Conservation (phyloP, 37 sponge, comb jelly and placozoan species). For the Ianthella basta region DNA sequence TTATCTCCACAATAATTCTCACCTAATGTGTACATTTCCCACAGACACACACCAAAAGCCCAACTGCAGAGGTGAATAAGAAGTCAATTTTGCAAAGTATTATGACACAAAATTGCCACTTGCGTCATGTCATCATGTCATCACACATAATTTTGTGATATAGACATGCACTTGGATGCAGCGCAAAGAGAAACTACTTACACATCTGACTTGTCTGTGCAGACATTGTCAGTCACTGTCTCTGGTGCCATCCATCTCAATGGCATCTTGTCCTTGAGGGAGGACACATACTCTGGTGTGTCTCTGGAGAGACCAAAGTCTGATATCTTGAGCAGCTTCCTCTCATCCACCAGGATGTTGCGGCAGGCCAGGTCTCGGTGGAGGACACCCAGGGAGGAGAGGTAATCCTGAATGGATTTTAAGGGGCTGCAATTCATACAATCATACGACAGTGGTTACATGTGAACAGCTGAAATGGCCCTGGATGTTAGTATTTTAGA, state of each 20-base stretch:
- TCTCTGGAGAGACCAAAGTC: slow-evolving; percentile 73
- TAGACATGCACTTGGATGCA: no score
- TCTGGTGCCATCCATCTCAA: slow-evolving; percentile 72
- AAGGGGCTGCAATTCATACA: no score
- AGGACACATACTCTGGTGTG: slow-evolving; percentile 44
- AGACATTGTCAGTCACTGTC: slow-evolving; percentile 43
- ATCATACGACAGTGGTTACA: neutral
- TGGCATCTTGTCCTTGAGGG: slow-evolving; percentile 49
- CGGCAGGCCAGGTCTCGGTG: slow-evolving; percentile 78
- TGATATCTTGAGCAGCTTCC: slow-evolving; percentile 60
- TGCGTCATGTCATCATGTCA: no score
- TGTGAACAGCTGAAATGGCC: neutral
- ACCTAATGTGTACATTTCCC: slow-evolving; percentile 77
- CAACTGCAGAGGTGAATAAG: no score
- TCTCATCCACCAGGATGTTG: slow-evolving; percentile 70
- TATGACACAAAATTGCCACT: no score
- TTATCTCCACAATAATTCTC: neutral
- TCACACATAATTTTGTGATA: no score
- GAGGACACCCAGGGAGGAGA: slow-evolving; percentile 50
- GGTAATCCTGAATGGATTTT: slow-evolving; percentile 68
- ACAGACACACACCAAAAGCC: slow-evolving; percentile 66
- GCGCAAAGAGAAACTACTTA: no score
- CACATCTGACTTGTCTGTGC: slow-evolving; percentile 61
- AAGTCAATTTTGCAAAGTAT: no score
- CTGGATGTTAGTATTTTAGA: no score